Evolutionary conservation across 2,113 vertebrate species (phyloP).

Genomic region (Chaenogobius annularis): DNA sequence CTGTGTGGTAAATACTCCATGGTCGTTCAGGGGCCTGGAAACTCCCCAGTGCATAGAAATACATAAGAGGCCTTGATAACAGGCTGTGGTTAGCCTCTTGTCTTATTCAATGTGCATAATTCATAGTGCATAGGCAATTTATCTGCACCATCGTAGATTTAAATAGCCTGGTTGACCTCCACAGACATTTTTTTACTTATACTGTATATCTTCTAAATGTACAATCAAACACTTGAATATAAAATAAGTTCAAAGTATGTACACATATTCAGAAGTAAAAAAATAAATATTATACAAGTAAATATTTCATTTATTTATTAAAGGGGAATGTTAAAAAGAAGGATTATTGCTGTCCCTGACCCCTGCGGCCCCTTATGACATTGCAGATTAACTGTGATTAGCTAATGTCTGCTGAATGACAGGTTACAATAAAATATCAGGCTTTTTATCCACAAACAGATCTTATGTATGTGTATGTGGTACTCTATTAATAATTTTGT

Average conservation of each 20-base stretch:
- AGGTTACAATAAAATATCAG: neutral
- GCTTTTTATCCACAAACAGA: neutral
- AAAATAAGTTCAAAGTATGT: too few species aligned
- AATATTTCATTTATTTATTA: too few species aligned
- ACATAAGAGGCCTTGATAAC: neutral
- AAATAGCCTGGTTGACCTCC: too few species aligned
- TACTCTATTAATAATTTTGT: too few species aligned
- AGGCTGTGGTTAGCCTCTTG: neutral
- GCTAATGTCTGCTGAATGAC: neutral
- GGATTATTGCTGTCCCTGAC: too few species aligned
- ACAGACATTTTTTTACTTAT: too few species aligned
- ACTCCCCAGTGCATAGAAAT: neutral
- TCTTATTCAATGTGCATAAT: neutral
- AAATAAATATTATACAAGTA: too few species aligned
- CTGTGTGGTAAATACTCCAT: neutral
- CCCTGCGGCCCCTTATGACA: neutral
- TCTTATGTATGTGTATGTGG: neutral
- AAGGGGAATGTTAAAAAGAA: too few species aligned
- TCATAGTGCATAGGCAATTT: neutral
- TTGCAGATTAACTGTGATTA: neutral
- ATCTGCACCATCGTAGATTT: too few species aligned
- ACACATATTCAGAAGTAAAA: too few species aligned
- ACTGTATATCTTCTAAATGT: too few species aligned
- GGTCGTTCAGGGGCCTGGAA: neutral
- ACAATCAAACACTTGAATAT: too few species aligned